Evolutionary conservation across 2,797 vertebrate species (phyloP).

Genomic region (Dromococcyx pavoninus): DNA sequence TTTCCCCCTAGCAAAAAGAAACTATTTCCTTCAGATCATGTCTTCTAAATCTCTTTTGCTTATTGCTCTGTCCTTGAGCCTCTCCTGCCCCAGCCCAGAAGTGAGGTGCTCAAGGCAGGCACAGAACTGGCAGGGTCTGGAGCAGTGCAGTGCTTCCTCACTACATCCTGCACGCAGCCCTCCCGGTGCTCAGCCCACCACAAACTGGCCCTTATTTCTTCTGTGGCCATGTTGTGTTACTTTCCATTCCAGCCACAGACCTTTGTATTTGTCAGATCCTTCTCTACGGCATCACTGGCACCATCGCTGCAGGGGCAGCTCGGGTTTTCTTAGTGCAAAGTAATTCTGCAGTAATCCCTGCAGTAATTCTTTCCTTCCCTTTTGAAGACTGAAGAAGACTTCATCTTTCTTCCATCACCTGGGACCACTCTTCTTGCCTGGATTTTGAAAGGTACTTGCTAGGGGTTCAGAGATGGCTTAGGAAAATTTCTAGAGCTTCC

Average conservation of each 20-base stretch:
- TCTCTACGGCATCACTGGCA: not conserved
- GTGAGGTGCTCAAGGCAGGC: not conserved
- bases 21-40: not conserved
- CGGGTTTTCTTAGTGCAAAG: fast-evolving
- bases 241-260: not conserved
- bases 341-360: too few relatives aligned
- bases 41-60: not conserved
- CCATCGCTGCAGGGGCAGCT: not conserved
- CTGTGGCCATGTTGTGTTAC: not conserved
- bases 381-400: not conserved
- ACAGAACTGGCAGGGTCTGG: too few relatives aligned
- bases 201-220: fast-evolving
- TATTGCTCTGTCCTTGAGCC: not conserved
- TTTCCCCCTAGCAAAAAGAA: not conserved
- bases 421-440: not conserved
- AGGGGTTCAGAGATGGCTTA: not conserved
- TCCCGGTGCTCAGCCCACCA: not conserved
- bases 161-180: not conserved
- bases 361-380: not conserved
- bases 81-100: not conserved
- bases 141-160: not conserved
- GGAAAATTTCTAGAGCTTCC: not conserved
- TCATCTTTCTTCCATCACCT: not conserved
- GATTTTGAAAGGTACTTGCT: not conserved
- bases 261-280: not conserved